Evolutionary conservation across 2,797 vertebrate genomes (phyloP).

Genomic region (Rhinoraja longicauda): DNA sequence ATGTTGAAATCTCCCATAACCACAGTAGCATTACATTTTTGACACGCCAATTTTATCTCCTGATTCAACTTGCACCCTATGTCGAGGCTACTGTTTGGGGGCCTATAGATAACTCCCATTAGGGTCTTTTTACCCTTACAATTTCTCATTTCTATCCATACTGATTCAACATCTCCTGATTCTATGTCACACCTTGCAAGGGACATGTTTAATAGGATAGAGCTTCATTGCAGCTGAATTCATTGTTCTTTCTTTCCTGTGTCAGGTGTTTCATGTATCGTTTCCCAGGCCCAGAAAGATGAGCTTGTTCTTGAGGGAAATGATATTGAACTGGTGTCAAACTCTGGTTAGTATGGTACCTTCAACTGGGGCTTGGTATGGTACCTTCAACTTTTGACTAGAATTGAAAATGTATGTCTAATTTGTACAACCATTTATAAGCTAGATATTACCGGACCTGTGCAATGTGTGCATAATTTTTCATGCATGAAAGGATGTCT

Average conservation of each 20-base stretch:
- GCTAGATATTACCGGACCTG: not conserved
- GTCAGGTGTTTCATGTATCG: constrained; percentile 77
- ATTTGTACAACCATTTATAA: not conserved
- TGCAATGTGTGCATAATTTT: not conserved
- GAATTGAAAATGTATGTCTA: not conserved
- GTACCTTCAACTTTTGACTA: not conserved
- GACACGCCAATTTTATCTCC: too few species aligned
- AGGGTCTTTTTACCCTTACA: too few species aligned
- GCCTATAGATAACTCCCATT: too few species aligned
- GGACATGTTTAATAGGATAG: too few species aligned
- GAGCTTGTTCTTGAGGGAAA: constrained; percentile 96
- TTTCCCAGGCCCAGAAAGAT: constrained; percentile 90
- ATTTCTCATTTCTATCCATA: too few species aligned
- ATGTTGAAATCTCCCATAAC: too few species aligned
- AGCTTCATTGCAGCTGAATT: not conserved
- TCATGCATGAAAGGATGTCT: not conserved
- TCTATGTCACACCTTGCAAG: too few species aligned
- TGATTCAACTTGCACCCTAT: too few species aligned
- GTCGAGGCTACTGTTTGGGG: too few species aligned
- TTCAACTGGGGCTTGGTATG: constrained; percentile 27
- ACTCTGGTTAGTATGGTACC: constrained; percentile 73
- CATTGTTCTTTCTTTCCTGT: not conserved
- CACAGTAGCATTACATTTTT: too few species aligned
- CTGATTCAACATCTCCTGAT: too few species aligned
- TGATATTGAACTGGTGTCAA: constrained; percentile 95